A percentile compares a stretch with the other conserved stretches of the same genome.
Evolutionary conservation across 1,140 invertebrate species (phyloP).

Genomic region (Lucilia sericata): DNA sequence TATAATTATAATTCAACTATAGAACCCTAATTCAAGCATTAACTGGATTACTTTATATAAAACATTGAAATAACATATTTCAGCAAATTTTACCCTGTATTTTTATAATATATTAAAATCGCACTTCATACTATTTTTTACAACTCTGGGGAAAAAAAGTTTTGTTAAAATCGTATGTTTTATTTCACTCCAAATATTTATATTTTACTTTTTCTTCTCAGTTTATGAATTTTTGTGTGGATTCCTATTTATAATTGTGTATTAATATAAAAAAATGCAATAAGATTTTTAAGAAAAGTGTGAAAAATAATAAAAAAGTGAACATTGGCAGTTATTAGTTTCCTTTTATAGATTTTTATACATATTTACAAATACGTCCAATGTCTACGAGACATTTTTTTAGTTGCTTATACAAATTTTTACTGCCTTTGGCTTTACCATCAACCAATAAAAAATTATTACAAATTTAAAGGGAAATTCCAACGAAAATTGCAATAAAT

Average conservation of each 20-base stretch:
- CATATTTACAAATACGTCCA: constrained; percentile 17
- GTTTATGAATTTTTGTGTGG: background rate
- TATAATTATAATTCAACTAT: too few relatives aligned
- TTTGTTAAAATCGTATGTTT: too few relatives aligned
- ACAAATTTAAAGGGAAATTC: background rate
- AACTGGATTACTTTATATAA: too few relatives aligned
- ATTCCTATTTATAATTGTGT: background rate
- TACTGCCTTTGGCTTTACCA: constrained; percentile 7
- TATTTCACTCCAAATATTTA: background rate
- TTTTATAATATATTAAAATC: too few relatives aligned
- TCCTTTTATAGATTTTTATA: background rate
- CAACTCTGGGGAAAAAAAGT: too few relatives aligned
- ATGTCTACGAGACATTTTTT: constrained; percentile 17
- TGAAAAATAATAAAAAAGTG: background rate
- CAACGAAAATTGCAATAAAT: constrained; percentile 2
- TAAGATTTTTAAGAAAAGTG: background rate
- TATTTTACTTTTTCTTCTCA: background rate
- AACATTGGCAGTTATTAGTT: background rate
- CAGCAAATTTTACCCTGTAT: too few relatives aligned
- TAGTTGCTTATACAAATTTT: background rate
- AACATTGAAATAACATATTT: too few relatives aligned
- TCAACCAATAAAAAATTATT: background rate
- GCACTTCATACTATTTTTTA: too few relatives aligned
- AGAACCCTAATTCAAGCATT: too few relatives aligned
- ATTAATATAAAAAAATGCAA: background rate